Evolutionary conservation across 2,888 invertebrate genomes (phyloP), one percentile per base, ranked within the genome.

Genomic region (Rhagium mordax): DNA sequence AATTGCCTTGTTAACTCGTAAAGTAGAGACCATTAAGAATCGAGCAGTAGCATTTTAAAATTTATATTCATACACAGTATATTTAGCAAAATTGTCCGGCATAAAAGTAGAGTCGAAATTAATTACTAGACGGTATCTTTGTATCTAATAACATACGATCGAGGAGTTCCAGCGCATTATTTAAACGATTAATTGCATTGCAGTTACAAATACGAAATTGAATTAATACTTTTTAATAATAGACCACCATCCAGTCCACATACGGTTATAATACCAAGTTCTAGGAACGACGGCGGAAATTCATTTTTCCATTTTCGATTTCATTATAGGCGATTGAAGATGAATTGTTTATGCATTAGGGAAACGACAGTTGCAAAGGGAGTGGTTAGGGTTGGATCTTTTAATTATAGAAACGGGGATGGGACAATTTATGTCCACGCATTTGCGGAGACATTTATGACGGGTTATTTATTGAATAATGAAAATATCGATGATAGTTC

Each of bases 381-480:
- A 79, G 81, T 78, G 80, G 78, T 70, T 68, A 79, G 82, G 62
- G 77, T 83, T 82, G 81, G 84, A 82, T 80, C 80, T 83, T 84
- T 86, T 85, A 85, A 86, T 85, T 86, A 85, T 85, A 83, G 78
- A 78, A 81, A 78, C 77, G 78, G 82, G 83, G 82, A 80, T 80
- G 79, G 79, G 64, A 80, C 81, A 81, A 82, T 83, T 83, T 83
- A 84, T 82, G 78, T 81, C 74, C 78, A 75, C 78, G 76, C 73
- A 78, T 81, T 76, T 73, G 70, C 74, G 72, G 75, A 77, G 75
- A 74, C 82, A 78, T 83, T 82, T 82, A 83, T 81, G 81, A 82
- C 79, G 74, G 77, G 78, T 81, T 80, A 82, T 82, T 82, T 82
- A 83, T 81, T 71, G 79, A 76, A 75, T 77, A 76, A 79, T 77